These are phyloP conservation scores for Drosophila pachea DNA, from an alignment of 1,140 invertebrate genomes.

Conservation along the genomic window DNA sequence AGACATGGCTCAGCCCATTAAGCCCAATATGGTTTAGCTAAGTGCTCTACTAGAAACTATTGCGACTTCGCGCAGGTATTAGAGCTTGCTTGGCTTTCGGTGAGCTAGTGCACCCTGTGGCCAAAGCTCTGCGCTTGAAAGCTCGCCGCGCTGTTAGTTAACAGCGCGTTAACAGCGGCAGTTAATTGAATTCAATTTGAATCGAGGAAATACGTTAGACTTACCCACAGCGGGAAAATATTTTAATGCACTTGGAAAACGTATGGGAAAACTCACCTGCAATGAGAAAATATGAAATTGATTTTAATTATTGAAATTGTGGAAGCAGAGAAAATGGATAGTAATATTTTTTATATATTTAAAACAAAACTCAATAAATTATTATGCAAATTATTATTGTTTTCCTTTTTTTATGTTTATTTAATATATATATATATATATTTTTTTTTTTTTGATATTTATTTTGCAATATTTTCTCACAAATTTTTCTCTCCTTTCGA, in stretches of 20 bases:
- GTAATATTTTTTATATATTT: not conserved
- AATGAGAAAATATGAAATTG: conserved; percentile 36
- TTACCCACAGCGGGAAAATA: conserved; percentile 37
- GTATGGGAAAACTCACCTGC: conserved; percentile 63
- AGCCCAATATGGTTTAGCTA: not conserved
- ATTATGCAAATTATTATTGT: not conserved
- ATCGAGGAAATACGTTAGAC: conserved; percentile 31
- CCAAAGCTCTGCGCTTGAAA: conserved; percentile 32
- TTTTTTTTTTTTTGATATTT: not conserved
- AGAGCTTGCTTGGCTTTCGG: too few species aligned
- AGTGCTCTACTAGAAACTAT: not conserved
- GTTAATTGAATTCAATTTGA: conserved; percentile 1
- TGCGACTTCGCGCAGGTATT: too few species aligned
- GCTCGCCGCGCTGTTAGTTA: conserved; percentile 20
- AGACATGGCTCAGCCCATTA: not conserved
- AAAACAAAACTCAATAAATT: not conserved
- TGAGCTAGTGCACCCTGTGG: conserved; percentile 15
- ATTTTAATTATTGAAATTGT: conserved; percentile 33
- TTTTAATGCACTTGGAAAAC: conserved; percentile 8
- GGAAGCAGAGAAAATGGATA: conserved; percentile 11
- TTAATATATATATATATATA: not conserved
- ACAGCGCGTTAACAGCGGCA: conserved; percentile 34
- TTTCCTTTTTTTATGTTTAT: not conserved
- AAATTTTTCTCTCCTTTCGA: not conserved
- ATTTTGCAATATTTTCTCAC: not conserved